A percentile compares a stretch with the other conserved stretches of the same genome.
phyloP scores from a whole-genome alignment of 2,797 vertebrate genomes.

The Paedocypris micromegethes region DNA sequence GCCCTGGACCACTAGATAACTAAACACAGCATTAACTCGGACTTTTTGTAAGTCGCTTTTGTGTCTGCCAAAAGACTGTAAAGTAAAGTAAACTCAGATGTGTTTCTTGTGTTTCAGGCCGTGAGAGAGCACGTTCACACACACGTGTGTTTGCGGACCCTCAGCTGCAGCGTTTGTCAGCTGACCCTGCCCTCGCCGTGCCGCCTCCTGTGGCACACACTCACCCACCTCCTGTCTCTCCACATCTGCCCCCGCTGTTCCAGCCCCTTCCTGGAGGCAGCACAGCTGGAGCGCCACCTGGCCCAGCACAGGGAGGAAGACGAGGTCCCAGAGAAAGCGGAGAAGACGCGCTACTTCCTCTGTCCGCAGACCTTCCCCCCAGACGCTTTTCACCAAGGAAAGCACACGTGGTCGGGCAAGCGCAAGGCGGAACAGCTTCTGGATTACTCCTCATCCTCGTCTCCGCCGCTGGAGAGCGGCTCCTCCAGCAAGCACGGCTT shows the following conservation, averaged over 20 bases:
- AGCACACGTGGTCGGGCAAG: slow-evolving; percentile 69
- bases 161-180: slow-evolving; percentile 81
- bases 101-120: slow-evolving; percentile 51
- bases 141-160: slow-evolving; percentile 79
- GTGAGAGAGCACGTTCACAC: slow-evolving; percentile 81
- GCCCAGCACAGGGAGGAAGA: slow-evolving; percentile 71
- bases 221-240: slow-evolving; percentile 81
- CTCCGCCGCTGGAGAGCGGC: slow-evolving; percentile 55
- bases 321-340: slow-evolving; percentile 56
- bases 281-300: slow-evolving; percentile 76
- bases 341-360: slow-evolving; percentile 76
- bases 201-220: slow-evolving; percentile 87
- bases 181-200: slow-evolving; percentile 81
- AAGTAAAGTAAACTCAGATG: not conserved
- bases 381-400: slow-evolving; percentile 71
- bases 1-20: no score
- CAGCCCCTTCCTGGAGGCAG: slow-evolving; percentile 76
- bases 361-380: slow-evolving; percentile 86
- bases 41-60: no score
- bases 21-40: no score
- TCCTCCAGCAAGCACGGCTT: slow-evolving; percentile 56
- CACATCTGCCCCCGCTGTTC: slow-evolving; percentile 88
- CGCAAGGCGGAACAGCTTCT: slow-evolving; percentile 74
- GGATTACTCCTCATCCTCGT: slow-evolving; percentile 60
- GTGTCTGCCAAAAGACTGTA: no score